Percentiles rank a stretch among this genome's conserved stretches.
phyloP scores from a whole-genome alignment of 53 echinoderm and acorn worm species.

The Luidia sarsii region DNA sequence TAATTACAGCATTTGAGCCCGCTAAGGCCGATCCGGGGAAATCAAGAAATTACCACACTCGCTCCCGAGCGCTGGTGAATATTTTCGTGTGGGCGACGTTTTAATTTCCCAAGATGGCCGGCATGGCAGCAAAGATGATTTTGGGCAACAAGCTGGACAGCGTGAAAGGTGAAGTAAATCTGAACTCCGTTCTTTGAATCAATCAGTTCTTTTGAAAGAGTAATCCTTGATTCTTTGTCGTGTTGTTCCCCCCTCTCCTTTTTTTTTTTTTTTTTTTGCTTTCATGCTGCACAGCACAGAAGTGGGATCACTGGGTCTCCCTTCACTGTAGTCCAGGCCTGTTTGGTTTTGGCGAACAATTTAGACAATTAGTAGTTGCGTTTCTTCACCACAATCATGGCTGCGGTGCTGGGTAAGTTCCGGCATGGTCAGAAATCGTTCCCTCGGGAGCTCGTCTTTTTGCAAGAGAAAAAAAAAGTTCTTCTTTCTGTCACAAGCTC shows the following conservation, averaged over 20 bases:
- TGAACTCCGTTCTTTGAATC: not conserved
- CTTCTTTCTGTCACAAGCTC: too few species aligned
- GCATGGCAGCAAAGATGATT: constrained; percentile 97
- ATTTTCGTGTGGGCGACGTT: too few species aligned
- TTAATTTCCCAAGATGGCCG: constrained; percentile 80
- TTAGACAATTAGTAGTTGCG: constrained; percentile 16
- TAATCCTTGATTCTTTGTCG: constrained; percentile 36
- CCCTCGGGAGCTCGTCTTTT: too few species aligned
- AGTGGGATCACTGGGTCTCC: not conserved
- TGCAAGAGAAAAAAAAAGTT: too few species aligned
- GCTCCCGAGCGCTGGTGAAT: too few species aligned
- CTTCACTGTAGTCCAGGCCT: not conserved
- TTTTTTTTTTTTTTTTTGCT: too few species aligned
- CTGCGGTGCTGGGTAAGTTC: constrained; percentile 22
- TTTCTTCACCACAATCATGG: constrained; percentile 1
- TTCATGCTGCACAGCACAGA: constrained; percentile 5
- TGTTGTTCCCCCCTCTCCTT: constrained; percentile 32
- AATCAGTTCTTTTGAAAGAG: constrained; percentile 2
- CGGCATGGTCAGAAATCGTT: too few species aligned
- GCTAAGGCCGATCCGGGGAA: too few species aligned
- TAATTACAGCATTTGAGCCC: too few species aligned
- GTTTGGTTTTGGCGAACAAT: not conserved
- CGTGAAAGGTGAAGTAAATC: constrained; percentile 79
- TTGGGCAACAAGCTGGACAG: constrained; percentile 96
- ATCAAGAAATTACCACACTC: too few species aligned